phyloP scores from a whole-genome alignment of 1,140 invertebrate genomes.

The Coenobita brevimanus region DNA sequence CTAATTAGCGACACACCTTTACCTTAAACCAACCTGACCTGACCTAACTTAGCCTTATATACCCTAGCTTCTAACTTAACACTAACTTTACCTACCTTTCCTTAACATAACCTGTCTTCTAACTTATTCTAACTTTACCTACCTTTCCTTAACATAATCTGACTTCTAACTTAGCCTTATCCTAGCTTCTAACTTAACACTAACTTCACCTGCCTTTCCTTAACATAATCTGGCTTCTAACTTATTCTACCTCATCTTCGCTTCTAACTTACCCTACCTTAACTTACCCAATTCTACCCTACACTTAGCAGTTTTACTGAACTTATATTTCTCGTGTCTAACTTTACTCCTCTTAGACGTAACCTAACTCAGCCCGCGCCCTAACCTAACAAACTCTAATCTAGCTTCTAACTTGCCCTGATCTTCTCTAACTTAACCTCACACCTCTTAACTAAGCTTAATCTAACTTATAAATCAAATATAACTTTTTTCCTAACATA shows the following conservation, averaged over 20 bases:
- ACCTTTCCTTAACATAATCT: too few relatives aligned
- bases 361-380: not conserved
- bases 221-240: too few relatives aligned
- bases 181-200: not conserved
- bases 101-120: not conserved
- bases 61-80: slow-evolving; percentile 18
- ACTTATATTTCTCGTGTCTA: not conserved
- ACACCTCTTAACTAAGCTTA: not conserved
- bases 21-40: too few relatives aligned
- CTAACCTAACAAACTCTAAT: not conserved
- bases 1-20: too few relatives aligned
- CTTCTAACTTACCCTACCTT: not conserved
- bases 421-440: not conserved
- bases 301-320: not conserved
- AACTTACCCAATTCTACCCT: not conserved
- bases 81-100: not conserved
- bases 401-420: too few relatives aligned
- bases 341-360: not conserved
- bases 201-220: too few relatives aligned
- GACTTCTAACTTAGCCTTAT: too few relatives aligned
- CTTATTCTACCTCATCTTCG: too few relatives aligned
- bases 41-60: not conserved
- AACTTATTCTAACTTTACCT: not conserved
- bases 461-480: not conserved
- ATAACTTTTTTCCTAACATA: not conserved